Evolutionary conservation across 1,140 invertebrate genomes (phyloP).

Genomic region (Cotesia vestalis): DNA sequence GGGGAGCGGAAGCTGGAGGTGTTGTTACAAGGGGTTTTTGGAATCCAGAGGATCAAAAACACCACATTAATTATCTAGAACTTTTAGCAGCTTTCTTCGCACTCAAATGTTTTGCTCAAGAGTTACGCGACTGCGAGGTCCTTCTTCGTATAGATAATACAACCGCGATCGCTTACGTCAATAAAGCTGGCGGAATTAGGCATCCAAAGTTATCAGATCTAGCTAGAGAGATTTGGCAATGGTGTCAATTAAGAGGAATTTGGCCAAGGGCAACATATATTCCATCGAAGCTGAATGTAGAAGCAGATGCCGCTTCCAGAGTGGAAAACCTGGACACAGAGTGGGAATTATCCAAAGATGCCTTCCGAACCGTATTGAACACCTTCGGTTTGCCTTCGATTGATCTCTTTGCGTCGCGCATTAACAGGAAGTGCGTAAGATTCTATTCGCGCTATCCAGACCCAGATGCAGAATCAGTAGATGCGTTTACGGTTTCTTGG

Average conservation of each 20-base stretch:
- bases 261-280: constrained; percentile 31
- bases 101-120: constrained; percentile 27
- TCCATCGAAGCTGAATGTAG: constrained; percentile 23
- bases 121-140: constrained; percentile 24
- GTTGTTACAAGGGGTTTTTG: constrained; percentile 28
- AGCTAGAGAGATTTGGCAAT: constrained; percentile 33
- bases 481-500: constrained; percentile 49
- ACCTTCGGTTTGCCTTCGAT: constrained; percentile 42
- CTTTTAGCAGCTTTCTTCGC: constrained; percentile 29
- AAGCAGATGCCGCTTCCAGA: constrained; percentile 35
- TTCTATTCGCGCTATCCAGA: constrained; percentile 35
- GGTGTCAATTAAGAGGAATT: constrained; percentile 31
- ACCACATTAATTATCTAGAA: constrained; percentile 34
- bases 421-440: constrained; percentile 44
- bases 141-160: constrained; percentile 34
- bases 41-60: constrained; percentile 28
- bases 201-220: constrained; percentile 16
- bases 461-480: constrained; percentile 31
- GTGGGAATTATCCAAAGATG: constrained; percentile 14
- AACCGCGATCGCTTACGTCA: constrained; percentile 35
- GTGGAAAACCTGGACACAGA: constrained; percentile 30
- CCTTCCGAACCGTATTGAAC: constrained; percentile 36
- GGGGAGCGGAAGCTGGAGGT: constrained; percentile 20
- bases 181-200: constrained; percentile 21
- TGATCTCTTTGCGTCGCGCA: constrained; percentile 45